phyloP scores from a whole-genome alignment of 2,888 invertebrate species.

The Tiphia femorata region DNA sequence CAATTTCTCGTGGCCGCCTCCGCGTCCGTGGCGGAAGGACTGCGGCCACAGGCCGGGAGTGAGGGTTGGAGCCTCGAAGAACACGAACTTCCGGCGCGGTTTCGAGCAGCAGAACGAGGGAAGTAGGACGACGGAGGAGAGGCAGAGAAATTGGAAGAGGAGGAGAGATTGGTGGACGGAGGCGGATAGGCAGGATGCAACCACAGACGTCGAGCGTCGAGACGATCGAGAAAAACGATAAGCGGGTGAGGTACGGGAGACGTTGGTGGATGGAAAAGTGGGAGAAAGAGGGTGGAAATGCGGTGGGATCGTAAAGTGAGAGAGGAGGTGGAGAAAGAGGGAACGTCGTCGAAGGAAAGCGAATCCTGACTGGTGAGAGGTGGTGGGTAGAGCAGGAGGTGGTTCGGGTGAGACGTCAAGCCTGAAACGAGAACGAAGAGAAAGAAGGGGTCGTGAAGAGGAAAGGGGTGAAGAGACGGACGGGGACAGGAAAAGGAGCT shows the following conservation, averaged over 20 bases:
- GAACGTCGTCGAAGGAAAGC: no score
- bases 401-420: no score
- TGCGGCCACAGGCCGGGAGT: neutral
- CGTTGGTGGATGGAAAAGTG: no score
- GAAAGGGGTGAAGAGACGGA: neutral
- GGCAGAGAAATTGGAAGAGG: conserved; percentile 12
- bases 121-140: neutral
- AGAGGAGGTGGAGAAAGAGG: no score
- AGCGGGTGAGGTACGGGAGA: neutral
- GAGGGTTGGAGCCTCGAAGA: neutral
- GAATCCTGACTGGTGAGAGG: no score
- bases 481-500: neutral
- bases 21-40: no score
- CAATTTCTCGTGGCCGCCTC: conserved; percentile 2
- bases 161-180: conserved; percentile 11
- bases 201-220: conserved; percentile 1
- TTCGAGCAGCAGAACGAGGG: neutral
- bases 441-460: no score
- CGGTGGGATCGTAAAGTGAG: no score
- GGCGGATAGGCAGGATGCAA: conserved; percentile 12
- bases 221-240: neutral
- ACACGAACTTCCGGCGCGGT: neutral
- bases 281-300: no score
- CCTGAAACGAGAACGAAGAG: no score
- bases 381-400: no score